phyloP scores from a whole-genome alignment of 2,113 vertebrate species.

The Piaya cayana region DNA sequence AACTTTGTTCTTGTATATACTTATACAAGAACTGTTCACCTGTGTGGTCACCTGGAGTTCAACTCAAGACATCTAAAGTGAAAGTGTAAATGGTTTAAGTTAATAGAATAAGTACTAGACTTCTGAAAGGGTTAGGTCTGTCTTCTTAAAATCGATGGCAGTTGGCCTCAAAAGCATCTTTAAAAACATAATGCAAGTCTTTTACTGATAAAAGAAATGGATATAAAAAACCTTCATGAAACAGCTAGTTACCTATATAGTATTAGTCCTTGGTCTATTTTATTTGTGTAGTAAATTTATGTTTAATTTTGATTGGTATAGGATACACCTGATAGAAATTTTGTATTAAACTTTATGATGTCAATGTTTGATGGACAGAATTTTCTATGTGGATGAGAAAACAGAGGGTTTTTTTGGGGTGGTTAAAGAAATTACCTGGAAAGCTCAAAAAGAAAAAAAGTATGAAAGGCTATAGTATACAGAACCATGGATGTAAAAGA shows the following conservation, averaged over 20 bases:
- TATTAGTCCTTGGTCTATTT: background rate
- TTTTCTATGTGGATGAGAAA: background rate
- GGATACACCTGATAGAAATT: background rate
- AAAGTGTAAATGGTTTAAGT: background rate
- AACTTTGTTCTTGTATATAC: background rate
- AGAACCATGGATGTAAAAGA: background rate
- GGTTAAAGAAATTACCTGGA: background rate
- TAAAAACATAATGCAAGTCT: background rate
- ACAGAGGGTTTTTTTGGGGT: background rate
- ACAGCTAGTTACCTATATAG: background rate
- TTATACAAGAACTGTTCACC: background rate
- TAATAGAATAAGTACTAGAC: background rate
- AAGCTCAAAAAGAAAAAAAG: background rate
- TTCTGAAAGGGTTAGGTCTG: background rate
- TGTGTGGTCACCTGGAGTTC: background rate
- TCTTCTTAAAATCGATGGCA: background rate
- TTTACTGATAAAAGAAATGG: background rate
- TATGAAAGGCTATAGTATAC: background rate
- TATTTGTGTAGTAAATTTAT: background rate
- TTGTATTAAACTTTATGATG: background rate
- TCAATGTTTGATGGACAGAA: background rate
- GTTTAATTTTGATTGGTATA: background rate
- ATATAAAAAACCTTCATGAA: background rate
- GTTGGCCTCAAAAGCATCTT: background rate
- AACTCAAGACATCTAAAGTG: rapidly evolving